phyloP scores from a whole-genome alignment of 2,888 invertebrate species.

The Cerceris ruficornis region DNA sequence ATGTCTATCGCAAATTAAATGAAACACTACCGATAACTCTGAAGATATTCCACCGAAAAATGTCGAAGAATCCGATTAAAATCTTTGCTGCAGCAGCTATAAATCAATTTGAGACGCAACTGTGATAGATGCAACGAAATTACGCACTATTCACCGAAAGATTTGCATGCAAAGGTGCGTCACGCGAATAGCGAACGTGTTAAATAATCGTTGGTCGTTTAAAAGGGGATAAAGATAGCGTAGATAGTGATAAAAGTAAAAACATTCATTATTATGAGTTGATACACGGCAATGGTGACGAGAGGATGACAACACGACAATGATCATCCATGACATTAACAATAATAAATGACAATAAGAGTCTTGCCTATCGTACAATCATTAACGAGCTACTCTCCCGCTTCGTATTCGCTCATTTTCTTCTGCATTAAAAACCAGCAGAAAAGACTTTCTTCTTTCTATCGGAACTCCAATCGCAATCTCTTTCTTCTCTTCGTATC shows the following conservation, averaged over 20 bases:
- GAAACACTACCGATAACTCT: too few species aligned
- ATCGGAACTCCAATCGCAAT: not conserved
- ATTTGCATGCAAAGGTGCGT: too few species aligned
- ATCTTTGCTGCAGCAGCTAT: too few species aligned
- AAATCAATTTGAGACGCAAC: too few species aligned
- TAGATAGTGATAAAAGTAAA: constrained; percentile 60
- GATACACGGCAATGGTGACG: constrained; percentile 56
- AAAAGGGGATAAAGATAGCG: constrained; percentile 51
- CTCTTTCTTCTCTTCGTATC: constrained; percentile 34
- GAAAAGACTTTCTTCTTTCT: not conserved
- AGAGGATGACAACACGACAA: constrained; percentile 62
- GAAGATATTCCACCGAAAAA: too few species aligned
- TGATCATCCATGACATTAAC: constrained; percentile 41
- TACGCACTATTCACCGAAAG: too few species aligned
- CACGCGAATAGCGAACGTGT: constrained; percentile 11
- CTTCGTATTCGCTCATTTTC: constrained; percentile 6
- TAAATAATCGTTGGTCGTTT: constrained; percentile 63
- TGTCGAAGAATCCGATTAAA: too few species aligned
- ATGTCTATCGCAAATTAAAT: too few species aligned
- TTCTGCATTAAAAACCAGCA: constrained; percentile 10
- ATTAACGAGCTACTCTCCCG: constrained; percentile 17
- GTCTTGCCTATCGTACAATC: constrained; percentile 6
- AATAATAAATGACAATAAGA: constrained; percentile 15
- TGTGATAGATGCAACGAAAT: too few species aligned
- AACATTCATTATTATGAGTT: constrained; percentile 49